phyloP scores from a whole-genome alignment of 2,797 vertebrate species.

The Avahi laniger region DNA sequence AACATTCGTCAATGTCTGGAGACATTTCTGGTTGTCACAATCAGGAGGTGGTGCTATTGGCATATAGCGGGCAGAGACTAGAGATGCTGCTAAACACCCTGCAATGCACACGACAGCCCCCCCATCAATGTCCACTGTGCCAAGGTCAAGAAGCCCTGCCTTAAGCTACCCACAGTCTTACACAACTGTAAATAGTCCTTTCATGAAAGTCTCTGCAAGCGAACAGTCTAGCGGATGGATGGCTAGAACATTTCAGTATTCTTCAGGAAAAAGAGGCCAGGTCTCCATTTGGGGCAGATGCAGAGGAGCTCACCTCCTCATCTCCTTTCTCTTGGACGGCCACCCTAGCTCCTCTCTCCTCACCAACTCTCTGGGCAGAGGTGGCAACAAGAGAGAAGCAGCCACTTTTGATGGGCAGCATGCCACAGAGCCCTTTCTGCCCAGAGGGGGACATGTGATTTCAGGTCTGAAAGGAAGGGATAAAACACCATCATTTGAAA shows the following conservation, averaged over 20 bases:
- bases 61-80: not conserved
- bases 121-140: not conserved
- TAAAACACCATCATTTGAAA: not conserved
- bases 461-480: not conserved
- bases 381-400: not conserved
- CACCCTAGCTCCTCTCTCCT: not conserved
- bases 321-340: not conserved
- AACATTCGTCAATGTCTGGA: not conserved
- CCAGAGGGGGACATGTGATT: not conserved
- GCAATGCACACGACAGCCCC: not conserved
- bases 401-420: not conserved
- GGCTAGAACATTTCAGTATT: not conserved
- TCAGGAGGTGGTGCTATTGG: not conserved
- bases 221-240: not conserved
- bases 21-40: not conserved
- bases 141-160: not conserved
- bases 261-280: not conserved
- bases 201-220: not conserved
- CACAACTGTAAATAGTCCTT: not conserved
- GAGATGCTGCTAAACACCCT: not conserved
- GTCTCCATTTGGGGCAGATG: not conserved
- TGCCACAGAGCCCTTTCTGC: not conserved
- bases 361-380: not conserved
- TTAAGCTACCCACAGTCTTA: not conserved
- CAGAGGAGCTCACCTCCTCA: not conserved